phyloP scores from a whole-genome alignment of 2,888 invertebrate species.

The Cantharis lateralis region DNA sequence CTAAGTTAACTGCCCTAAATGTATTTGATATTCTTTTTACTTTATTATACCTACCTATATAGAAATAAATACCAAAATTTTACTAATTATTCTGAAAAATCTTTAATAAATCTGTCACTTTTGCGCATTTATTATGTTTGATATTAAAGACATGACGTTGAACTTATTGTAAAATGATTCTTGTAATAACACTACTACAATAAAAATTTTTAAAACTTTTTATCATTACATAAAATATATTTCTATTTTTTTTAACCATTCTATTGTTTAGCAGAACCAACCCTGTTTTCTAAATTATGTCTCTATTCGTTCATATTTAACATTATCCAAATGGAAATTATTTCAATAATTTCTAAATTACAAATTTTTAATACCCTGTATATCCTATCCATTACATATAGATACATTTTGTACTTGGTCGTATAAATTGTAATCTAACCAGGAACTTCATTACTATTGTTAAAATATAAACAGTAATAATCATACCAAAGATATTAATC shows the following conservation, averaged over 20 bases:
- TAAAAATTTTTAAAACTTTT: neutral
- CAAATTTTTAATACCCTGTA: no score
- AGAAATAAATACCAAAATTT: neutral
- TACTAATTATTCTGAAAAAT: neutral
- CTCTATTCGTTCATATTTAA: no score
- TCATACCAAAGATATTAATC: no score
- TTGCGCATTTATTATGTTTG: neutral
- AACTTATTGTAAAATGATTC: neutral
- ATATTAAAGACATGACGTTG: neutral
- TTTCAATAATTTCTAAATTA: no score
- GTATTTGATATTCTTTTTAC: neutral
- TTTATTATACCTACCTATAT: neutral
- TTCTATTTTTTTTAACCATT: neutral
- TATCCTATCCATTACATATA: no score
- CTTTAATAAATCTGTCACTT: neutral
- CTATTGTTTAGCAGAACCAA: neutral
- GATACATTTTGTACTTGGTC: no score
- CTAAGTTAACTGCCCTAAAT: neutral
- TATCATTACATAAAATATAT: neutral
- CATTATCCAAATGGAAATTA: no score
- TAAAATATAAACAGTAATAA: no score
- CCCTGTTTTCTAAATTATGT: no score
- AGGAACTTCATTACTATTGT: no score
- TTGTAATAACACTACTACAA: neutral
- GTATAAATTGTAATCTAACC: no score